phyloP scores from a whole-genome alignment of 2,113 vertebrate genomes.

The Naja naja region DNA sequence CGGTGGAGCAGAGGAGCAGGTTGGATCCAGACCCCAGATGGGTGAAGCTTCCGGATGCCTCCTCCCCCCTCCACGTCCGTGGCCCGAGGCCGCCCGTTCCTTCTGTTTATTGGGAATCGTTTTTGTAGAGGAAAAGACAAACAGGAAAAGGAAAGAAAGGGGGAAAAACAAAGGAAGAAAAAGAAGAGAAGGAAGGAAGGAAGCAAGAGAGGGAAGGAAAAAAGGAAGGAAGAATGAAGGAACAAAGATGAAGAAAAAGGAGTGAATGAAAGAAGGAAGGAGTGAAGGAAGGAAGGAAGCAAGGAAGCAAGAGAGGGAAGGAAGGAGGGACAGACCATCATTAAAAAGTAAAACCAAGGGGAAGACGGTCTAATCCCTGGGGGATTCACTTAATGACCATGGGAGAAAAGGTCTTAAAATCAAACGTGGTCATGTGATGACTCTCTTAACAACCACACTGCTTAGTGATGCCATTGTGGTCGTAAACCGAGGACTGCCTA shows the following conservation, averaged over 20 bases:
- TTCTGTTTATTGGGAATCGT: neutral
- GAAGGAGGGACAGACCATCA: neutral
- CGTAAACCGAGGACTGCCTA: neutral
- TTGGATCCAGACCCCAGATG: no score
- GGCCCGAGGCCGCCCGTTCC: fast-evolving
- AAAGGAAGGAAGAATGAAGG: neutral
- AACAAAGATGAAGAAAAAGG: neutral
- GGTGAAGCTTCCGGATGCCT: neutral
- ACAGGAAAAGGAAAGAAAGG: no score
- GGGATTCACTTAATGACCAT: neutral
- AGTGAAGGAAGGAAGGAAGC: no score
- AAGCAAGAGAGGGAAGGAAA: neutral
- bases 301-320: neutral
- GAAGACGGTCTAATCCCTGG: neutral
- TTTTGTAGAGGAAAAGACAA: neutral
- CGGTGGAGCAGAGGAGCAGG: fast-evolving
- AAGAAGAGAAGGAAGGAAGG: neutral
- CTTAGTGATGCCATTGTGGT: neutral
- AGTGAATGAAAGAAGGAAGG: neutral
- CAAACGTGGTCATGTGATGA: neutral
- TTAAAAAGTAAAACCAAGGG: neutral
- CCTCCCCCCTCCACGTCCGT: neutral
- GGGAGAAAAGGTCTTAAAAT: neutral
- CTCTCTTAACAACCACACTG: neutral
- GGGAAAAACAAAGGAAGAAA: neutral